Conservation (phyloP, 2,797 vertebrate species). For the Prionace glauca region DNA sequence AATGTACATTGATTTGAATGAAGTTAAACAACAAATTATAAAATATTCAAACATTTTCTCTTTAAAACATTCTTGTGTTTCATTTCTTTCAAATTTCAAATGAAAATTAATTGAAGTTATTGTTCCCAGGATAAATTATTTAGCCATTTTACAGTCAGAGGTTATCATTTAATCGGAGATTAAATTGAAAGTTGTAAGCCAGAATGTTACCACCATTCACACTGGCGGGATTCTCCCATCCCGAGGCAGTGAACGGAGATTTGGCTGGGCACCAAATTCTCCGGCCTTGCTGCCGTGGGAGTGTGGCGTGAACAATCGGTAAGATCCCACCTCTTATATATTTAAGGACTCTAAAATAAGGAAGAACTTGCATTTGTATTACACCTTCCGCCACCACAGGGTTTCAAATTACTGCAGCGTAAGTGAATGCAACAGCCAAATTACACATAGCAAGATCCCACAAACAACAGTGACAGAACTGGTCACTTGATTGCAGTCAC, state of each 20-base stretch:
- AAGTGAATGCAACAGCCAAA: not conserved
- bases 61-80: not conserved
- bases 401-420: not conserved
- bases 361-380: not conserved
- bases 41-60: not conserved
- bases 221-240: no score
- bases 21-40: not conserved
- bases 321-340: not conserved
- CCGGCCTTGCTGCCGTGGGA: no score
- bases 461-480: not conserved
- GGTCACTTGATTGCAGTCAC: no score
- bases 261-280: no score
- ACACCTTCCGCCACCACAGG: not conserved
- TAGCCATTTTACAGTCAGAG: not conserved
- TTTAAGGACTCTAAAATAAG: not conserved
- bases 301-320: no score
- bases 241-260: no score
- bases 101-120: not conserved
- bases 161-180: not conserved
- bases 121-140: not conserved
- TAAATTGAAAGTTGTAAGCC: not conserved
- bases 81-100: not conserved
- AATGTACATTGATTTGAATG: not conserved
- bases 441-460: not conserved
- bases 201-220: no score